A percentile compares a stretch with the other conserved stretches of the same genome.
These are phyloP conservation scores for Epizoanthus illoricatus DNA, from an alignment of 92 coral and sea anemone genomes.

Conservation along the genomic window DNA sequence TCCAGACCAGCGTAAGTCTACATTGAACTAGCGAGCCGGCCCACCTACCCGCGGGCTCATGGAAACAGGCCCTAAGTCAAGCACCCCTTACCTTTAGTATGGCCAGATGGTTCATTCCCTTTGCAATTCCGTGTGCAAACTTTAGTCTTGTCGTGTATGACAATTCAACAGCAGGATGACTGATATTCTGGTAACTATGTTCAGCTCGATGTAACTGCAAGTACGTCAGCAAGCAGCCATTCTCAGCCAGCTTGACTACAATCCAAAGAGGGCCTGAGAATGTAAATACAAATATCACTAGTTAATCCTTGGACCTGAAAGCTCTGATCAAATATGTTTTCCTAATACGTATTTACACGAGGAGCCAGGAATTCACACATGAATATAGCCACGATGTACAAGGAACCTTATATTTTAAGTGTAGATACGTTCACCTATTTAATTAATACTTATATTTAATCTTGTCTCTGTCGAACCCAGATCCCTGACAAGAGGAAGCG, in stretches of 20 bases:
- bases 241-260: conserved; percentile 6
- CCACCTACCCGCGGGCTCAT: too few species aligned
- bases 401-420: too few species aligned
- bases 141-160: conserved; percentile 7
- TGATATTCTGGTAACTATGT: conserved; percentile 19
- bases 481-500: too few species aligned
- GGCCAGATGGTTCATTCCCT: conserved; percentile 19
- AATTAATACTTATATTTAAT: too few species aligned
- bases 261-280: conserved; percentile 21
- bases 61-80: too few species aligned
- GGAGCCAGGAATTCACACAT: too few species aligned
- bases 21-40: too few species aligned
- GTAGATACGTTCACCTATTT: too few species aligned
- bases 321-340: neutral
- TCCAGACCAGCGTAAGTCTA: too few species aligned
- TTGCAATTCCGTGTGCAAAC: conserved; percentile 11
- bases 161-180: neutral
- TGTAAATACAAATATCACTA: too few species aligned
- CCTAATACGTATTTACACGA: neutral
- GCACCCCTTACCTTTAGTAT: neutral
- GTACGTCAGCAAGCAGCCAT: conserved; percentile 14
- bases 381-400: too few species aligned
- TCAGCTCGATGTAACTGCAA: neutral
- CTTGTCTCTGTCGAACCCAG: too few species aligned
- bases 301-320: neutral